Base-by-base conservation (phyloP, 64 coral and sea anemone genomes). In the Montipora sp. region DNA sequence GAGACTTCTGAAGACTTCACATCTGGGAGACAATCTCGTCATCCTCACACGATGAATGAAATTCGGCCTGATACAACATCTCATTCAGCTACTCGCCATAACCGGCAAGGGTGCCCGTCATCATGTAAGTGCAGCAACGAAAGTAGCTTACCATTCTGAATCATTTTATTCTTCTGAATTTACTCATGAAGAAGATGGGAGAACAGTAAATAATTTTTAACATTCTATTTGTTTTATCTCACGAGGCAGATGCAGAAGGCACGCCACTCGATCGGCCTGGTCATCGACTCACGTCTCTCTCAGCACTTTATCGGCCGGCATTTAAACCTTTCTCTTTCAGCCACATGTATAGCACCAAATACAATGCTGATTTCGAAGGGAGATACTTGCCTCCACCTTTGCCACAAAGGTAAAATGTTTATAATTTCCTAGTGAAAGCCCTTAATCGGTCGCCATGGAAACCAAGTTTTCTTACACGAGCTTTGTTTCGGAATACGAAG, bases 321-420 rank as follows among this genome's bases (percentile, higher is more conserved):
- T 98, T 98, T 27, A 98, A 98, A 71, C 95, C 95, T 5, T 98
- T 94, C 77, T 89, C 92, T 18, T 98, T 98, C 59, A 94, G 89
- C 15, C 95, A 98, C 27, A 98, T 98, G 95, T 98, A 98, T 59
- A 73, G 81, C 73, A 98, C 95, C n/a, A 98, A 98, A 63, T 98
- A 98, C 69, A 91, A 76, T 74, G 50, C 73, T 59, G 95, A 98
- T 89, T 98, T 98, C 44, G 88, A 98, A 77, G 95, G 92, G 44
- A 91, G 83, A 91, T 94, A 98, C 57, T 27, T 15, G 63, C 81
- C 92, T 8, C 95, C 92, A 10, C 81, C 92, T 71, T 88, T 93
- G 44, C 95, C 92, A 70, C 70, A 81, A 80, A 98, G 95, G 95
- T 98, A 84, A 93, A 77, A 61, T 46, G 51, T 60, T 60, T 11